These are phyloP conservation scores for Aricia agestis DNA, from an alignment of 1,140 invertebrate species.

Conservation along the genomic window DNA sequence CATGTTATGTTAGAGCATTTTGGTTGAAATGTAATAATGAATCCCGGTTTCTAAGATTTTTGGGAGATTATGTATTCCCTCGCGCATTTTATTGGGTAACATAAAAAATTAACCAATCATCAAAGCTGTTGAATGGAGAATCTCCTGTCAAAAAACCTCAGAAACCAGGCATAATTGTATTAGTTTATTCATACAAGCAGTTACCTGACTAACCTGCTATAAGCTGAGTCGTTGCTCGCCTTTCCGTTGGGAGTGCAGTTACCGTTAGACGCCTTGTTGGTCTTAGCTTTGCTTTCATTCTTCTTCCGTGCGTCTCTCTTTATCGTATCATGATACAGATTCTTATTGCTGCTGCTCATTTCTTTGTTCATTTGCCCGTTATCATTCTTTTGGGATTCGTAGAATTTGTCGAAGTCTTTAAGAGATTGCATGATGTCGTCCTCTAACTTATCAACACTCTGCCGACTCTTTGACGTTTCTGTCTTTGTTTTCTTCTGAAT, in stretches of 20 bases:
- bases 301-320: slow-evolving; percentile 53
- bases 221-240: slow-evolving; percentile 67
- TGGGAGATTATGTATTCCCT: too few relatives aligned
- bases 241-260: slow-evolving; percentile 61
- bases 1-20: too few relatives aligned
- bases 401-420: slow-evolving; percentile 73
- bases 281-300: slow-evolving; percentile 46
- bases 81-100: too few relatives aligned
- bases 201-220: slow-evolving; percentile 77
- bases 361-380: slow-evolving; percentile 45
- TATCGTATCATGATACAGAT: slow-evolving; percentile 41
- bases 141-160: too few relatives aligned
- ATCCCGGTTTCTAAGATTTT: too few relatives aligned
- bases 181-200: slow-evolving; percentile 22
- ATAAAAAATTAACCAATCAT: too few relatives aligned
- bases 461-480: slow-evolving; percentile 49
- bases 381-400: slow-evolving; percentile 58
- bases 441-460: slow-evolving; percentile 66
- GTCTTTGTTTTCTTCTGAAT: slow-evolving; percentile 63
- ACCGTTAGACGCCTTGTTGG: slow-evolving; percentile 46
- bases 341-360: slow-evolving; percentile 34
- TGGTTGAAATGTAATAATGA: too few relatives aligned
- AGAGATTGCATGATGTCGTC: slow-evolving; percentile 74
- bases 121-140: too few relatives aligned
- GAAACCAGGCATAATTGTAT: too few relatives aligned